These are phyloP conservation scores for Zaprionus lineosus DNA, from an alignment of 2,888 invertebrate genomes.

Conservation along the genomic window DNA sequence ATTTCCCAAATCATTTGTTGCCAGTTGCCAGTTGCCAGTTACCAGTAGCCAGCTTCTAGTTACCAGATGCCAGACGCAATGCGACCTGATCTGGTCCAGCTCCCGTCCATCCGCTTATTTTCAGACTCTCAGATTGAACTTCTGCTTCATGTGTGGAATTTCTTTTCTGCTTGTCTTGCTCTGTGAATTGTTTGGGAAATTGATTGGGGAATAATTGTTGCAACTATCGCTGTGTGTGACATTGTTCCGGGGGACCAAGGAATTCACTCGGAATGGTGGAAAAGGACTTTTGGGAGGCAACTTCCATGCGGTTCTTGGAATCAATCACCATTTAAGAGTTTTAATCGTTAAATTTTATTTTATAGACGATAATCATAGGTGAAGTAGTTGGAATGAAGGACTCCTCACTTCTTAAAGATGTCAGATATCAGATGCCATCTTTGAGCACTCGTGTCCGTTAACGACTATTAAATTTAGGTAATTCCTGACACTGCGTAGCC, in stretches of 20 bases:
- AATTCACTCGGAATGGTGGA: too few relatives aligned
- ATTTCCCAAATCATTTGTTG: constrained; percentile 74
- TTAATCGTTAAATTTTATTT: too few relatives aligned
- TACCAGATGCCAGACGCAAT: constrained; percentile 39
- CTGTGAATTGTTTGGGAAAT: neutral
- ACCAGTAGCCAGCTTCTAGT: constrained; percentile 20
- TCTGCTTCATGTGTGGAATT: constrained; percentile 1
- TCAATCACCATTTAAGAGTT: too few relatives aligned
- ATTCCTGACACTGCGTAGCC: too few relatives aligned
- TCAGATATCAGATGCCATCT: too few relatives aligned
- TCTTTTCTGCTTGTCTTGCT: neutral
- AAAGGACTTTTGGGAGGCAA: too few relatives aligned
- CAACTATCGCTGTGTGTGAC: neutral
- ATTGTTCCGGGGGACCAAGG: neutral
- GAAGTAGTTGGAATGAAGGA: too few relatives aligned
- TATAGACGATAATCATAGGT: too few relatives aligned
- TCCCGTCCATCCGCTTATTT: neutral
- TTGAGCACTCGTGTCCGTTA: too few relatives aligned
- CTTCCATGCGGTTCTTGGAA: too few relatives aligned
- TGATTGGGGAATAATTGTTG: neutral
- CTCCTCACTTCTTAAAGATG: too few relatives aligned
- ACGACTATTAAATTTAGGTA: too few relatives aligned
- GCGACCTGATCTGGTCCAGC: constrained; percentile 17
- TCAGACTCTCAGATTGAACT: constrained; percentile 23
- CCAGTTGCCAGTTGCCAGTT: constrained; percentile 44